These are phyloP conservation scores for Oscheius sp. DNA, from an alignment of 1,140 invertebrate species.

Conservation along the genomic window DNA sequence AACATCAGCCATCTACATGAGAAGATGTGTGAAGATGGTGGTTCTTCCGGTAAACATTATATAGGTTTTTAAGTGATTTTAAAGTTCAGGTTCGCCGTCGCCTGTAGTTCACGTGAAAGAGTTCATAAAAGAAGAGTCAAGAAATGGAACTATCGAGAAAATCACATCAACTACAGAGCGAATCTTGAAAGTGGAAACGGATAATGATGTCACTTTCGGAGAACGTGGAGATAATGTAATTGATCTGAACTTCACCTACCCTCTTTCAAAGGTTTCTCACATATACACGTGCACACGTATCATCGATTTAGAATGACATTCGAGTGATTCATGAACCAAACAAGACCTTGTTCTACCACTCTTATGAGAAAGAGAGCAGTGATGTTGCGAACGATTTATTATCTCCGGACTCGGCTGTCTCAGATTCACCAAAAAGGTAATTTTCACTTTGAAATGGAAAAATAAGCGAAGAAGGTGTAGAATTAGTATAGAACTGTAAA, in stretches of 20 bases:
- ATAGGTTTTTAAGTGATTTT: no score
- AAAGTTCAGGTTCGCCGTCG: conserved; percentile 5
- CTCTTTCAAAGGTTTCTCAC: not conserved
- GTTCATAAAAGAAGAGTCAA: not conserved
- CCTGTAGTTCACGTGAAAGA: not conserved
- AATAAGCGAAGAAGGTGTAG: not conserved
- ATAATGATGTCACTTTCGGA: not conserved
- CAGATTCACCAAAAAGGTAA: not conserved
- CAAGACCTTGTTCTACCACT: not conserved
- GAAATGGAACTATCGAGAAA: not conserved
- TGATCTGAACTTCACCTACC: not conserved
- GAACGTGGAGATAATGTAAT: not conserved
- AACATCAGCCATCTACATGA: conserved; percentile 6
- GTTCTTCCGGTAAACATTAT: no score
- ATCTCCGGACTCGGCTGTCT: not conserved
- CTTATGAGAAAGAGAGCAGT: not conserved
- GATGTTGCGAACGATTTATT: not conserved
- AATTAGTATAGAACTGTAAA: not conserved
- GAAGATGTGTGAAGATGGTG: not conserved
- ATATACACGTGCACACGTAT: no score
- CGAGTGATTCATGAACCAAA: not conserved
- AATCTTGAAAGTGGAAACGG: not conserved
- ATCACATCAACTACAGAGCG: not conserved
- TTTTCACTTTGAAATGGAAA: not conserved
- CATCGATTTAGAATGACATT: not conserved